Percentiles rank a stretch among this genome's conserved stretches.
Evolutionary conservation across 2,888 invertebrate genomes (phyloP).

Genomic region (Eupeodes luniger): DNA sequence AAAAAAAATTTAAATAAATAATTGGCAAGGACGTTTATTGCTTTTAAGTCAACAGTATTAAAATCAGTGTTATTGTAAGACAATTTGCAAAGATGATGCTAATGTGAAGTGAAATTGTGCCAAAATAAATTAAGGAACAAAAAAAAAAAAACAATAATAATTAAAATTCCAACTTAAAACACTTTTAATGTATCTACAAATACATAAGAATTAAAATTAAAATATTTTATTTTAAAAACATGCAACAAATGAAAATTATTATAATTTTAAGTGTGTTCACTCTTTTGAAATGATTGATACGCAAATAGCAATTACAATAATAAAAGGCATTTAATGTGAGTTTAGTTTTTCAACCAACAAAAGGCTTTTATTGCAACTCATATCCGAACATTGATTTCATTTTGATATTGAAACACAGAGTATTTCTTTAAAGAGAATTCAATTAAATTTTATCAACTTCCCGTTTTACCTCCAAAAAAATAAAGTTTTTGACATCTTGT

Average conservation of each 20-base stretch:
- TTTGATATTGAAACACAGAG: too few relatives aligned
- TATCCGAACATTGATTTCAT: too few relatives aligned
- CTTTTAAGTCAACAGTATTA: constrained; percentile 41
- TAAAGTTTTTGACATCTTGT: too few relatives aligned
- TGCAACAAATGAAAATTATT: not conserved
- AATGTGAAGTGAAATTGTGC: constrained; percentile 52
- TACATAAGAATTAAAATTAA: not conserved
- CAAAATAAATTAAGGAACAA: constrained; percentile 52
- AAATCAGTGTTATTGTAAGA: constrained; percentile 6
- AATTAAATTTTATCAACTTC: too few relatives aligned
- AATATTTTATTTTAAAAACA: constrained; percentile 10
- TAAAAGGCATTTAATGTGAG: too few relatives aligned
- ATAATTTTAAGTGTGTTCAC: not conserved
- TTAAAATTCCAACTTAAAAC: constrained; percentile 60
- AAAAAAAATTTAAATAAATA: constrained; percentile 29
- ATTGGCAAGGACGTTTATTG: constrained; percentile 61
- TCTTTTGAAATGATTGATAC: too few relatives aligned
- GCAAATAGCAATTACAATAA: too few relatives aligned
- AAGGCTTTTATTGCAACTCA: too few relatives aligned
- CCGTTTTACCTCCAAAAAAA: too few relatives aligned
- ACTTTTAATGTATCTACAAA: not conserved
- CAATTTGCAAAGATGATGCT: constrained; percentile 32
- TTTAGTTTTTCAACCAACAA: too few relatives aligned
- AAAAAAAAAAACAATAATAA: constrained; percentile 33
- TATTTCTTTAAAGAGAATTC: too few relatives aligned